Conservation (phyloP, 2,888 invertebrate genomes). For the Alviniconcha strummeri region DNA sequence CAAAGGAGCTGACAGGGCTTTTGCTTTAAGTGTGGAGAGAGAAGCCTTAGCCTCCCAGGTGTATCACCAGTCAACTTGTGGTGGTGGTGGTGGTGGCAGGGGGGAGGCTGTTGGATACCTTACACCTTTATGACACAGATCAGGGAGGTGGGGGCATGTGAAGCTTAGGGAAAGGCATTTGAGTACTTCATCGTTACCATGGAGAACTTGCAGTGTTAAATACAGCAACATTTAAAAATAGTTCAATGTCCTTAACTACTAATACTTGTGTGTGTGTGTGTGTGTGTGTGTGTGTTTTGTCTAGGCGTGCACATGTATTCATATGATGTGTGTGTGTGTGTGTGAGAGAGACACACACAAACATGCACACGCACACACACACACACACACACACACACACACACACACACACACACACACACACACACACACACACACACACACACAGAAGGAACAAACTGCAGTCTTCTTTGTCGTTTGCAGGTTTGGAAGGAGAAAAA, state of each 20-base stretch:
- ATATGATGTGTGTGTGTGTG: neutral
- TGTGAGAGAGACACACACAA: neutral
- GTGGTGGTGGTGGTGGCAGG: too few species aligned
- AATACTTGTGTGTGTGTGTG: neutral
- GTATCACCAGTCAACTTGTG: too few species aligned
- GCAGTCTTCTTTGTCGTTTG: conserved; percentile 11
- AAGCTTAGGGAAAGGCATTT: too few species aligned
- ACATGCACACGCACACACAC: neutral
- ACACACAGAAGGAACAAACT: neutral
- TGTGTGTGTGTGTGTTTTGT: too few species aligned
- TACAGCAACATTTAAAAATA: neutral
- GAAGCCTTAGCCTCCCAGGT: too few species aligned
- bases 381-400: neutral
- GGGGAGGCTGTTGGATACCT: too few species aligned
- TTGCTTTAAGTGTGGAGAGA: too few species aligned
- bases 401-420: neutral
- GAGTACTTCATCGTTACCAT: too few species aligned
- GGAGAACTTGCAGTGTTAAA: neutral
- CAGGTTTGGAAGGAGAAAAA: conserved; percentile 85
- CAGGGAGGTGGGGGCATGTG: too few species aligned
- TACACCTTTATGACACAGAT: too few species aligned
- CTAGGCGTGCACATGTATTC: neutral
- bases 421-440: neutral
- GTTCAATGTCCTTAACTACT: too few species aligned
- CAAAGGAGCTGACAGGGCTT: too few species aligned